A percentile compares a stretch with the other conserved stretches of the same genome.
These are phyloP conservation scores for Leptobrachium leishanense DNA, from an alignment of 2,113 vertebrate species.

Conservation along the genomic window DNA sequence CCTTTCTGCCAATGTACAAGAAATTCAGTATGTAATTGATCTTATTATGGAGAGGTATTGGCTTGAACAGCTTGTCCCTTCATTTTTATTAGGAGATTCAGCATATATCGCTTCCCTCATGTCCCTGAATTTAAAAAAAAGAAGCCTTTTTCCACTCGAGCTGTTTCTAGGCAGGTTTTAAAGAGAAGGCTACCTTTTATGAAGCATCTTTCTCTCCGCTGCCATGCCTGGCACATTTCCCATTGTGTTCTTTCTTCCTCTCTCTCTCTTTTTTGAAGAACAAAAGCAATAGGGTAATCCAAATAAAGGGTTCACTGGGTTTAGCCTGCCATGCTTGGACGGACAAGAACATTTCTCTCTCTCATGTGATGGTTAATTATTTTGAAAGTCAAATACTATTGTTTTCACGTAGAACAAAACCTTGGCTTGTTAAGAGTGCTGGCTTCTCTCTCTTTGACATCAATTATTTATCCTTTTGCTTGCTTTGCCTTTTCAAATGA, in stretches of 20 bases:
- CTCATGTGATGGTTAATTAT: neutral
- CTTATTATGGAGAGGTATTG: slow-evolving; percentile 59
- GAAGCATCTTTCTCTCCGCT: neutral
- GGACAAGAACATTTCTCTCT: neutral
- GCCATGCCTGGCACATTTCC: neutral
- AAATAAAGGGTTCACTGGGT: neutral
- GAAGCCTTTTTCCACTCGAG: slow-evolving; percentile 18
- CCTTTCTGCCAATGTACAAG: slow-evolving; percentile 48
- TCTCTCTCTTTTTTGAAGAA: neutral
- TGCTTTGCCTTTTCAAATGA: neutral
- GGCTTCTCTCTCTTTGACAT: neutral
- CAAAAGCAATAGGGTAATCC: neutral
- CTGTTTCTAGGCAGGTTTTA: slow-evolving; percentile 35
- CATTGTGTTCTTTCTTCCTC: too few species aligned
- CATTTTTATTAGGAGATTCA: slow-evolving; percentile 58
- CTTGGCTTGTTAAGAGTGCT: neutral
- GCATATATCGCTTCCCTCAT: slow-evolving; percentile 46
- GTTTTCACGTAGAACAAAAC: neutral
- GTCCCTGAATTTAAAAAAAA: slow-evolving; percentile 12
- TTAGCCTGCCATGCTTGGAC: neutral
- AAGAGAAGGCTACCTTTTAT: neutral
- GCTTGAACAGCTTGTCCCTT: slow-evolving; percentile 62
- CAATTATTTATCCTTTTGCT: neutral
- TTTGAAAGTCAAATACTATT: neutral
- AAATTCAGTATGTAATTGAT: slow-evolving; percentile 56